Evolutionary conservation across 64 coral and sea anemone species (phyloP).

Genomic region (Montipora foliosa): DNA sequence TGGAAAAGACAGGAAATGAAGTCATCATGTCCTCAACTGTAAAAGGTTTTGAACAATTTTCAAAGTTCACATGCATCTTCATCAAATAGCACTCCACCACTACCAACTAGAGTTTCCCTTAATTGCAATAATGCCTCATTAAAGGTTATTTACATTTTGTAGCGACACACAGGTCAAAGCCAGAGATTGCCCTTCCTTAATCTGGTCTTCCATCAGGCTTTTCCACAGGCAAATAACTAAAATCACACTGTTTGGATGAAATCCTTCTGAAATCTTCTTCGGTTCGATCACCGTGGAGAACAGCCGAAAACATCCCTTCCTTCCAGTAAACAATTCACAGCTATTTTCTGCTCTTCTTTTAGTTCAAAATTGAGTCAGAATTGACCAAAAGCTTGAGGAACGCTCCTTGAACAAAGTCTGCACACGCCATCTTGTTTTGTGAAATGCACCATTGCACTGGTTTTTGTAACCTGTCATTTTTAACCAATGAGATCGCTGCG

Average conservation of each 20-base stretch:
- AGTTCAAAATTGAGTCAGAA: not conserved
- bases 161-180: no score
- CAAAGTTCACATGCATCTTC: not conserved
- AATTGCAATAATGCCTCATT: not conserved
- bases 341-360: not conserved
- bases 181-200: no score
- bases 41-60: not conserved
- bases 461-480: not conserved
- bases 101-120: not conserved
- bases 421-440: not conserved
- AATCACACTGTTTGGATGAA: no score
- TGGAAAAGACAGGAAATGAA: slow-evolving; percentile 22
- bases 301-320: no score
- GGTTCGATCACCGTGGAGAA: no score
- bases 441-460: no score
- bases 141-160: no score
- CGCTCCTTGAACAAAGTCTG: not conserved
- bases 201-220: no score
- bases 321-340: no score
- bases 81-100: not conserved
- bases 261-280: no score
- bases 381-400: not conserved
- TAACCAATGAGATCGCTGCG: not conserved
- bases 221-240: no score
- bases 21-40: slow-evolving; percentile 21